A percentile compares a stretch with the other conserved stretches of the same genome.
These are phyloP conservation scores for Chiloscyllium plagiosum DNA, from an alignment of 2,113 vertebrate genomes.

Conservation along the genomic window DNA sequence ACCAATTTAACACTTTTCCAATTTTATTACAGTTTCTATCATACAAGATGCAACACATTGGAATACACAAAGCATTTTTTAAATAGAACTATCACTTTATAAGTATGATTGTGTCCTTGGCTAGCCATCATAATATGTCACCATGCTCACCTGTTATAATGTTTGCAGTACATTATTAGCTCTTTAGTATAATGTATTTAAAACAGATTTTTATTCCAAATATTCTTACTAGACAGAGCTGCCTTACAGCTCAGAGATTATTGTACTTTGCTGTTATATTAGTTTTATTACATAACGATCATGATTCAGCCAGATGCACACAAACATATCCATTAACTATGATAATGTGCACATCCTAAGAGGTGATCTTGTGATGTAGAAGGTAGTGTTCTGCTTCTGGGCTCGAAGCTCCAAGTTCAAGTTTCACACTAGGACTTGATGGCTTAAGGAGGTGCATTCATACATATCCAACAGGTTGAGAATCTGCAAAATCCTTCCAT, in stretches of 20 bases:
- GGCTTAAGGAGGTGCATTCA: too few relatives aligned
- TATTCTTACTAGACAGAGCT: neutral
- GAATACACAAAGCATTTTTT: neutral
- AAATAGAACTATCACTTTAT: neutral
- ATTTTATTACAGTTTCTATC: neutral
- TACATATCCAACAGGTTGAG: neutral
- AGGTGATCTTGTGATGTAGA: neutral
- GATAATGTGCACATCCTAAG: neutral
- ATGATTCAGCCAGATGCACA: neutral
- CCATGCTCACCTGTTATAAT: neutral
- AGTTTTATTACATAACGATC: neutral
- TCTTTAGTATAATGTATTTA: neutral
- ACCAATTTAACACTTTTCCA: neutral
- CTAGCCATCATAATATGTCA: neutral
- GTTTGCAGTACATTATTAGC: neutral
- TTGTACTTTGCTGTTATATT: neutral
- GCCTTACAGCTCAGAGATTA: neutral
- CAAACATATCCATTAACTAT: neutral
- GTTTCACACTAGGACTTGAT: neutral
- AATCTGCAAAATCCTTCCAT: neutral
- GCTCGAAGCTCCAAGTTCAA: neutral
- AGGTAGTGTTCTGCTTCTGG: neutral
- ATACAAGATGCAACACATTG: neutral
- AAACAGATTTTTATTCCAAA: neutral
- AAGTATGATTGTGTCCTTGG: neutral